These are phyloP conservation scores for Artemia sinica DNA, from an alignment of 2,888 invertebrate genomes.

Conservation along the genomic window DNA sequence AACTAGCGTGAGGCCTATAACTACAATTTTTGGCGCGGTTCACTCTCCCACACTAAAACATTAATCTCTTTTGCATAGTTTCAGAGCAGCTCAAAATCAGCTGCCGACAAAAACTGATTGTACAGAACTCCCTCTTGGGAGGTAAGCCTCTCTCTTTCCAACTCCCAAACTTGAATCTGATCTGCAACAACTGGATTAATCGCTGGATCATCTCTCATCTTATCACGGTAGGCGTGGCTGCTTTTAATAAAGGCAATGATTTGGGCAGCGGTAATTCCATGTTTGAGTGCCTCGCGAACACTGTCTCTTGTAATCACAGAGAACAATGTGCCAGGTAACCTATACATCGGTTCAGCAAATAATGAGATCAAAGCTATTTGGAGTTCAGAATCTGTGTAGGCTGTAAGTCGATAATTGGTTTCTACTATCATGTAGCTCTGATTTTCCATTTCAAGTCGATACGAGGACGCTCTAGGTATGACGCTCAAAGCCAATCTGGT, in stretches of 20 bases:
- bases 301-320: constrained; percentile 86
- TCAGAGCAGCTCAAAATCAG: constrained; percentile 49
- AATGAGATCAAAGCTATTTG: constrained; percentile 82
- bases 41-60: constrained; percentile 75
- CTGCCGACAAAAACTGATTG: constrained; percentile 79
- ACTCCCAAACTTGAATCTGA: constrained; percentile 87
- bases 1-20: too few relatives aligned
- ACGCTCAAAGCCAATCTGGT: constrained; percentile 80
- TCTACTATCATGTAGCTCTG: constrained; percentile 77
- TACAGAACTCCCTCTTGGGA: constrained; percentile 92
- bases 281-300: constrained; percentile 77
- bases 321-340: constrained; percentile 89
- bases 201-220: constrained; percentile 29
- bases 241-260: constrained; percentile 83
- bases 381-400: constrained; percentile 78
- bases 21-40: constrained; percentile 50
- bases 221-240: constrained; percentile 71
- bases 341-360: constrained; percentile 79
- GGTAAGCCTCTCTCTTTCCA: constrained; percentile 76
- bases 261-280: constrained; percentile 88
- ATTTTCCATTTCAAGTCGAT: constrained; percentile 29
- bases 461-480: constrained; percentile 40
- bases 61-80: constrained; percentile 53
- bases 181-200: constrained; percentile 86
- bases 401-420: constrained; percentile 91